A percentile compares a stretch with the other conserved stretches of the same genome.
Conservation (phyloP, 2,113 vertebrate species). For the Irena cyanogastra region DNA sequence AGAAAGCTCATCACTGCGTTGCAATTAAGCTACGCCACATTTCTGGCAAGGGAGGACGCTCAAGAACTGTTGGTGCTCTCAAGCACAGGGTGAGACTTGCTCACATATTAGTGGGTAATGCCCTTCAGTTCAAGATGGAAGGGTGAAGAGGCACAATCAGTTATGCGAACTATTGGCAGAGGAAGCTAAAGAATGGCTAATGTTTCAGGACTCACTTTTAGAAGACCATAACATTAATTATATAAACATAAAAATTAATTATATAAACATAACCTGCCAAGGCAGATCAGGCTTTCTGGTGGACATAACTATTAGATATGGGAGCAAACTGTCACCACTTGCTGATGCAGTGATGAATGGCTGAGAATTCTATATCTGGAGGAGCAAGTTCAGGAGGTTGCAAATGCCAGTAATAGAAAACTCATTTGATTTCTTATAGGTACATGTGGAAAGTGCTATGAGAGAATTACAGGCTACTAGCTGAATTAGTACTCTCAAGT, state of each 20-base stretch:
- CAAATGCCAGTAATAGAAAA: neutral
- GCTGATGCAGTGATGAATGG: neutral
- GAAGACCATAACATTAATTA: neutral
- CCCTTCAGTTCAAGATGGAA: neutral
- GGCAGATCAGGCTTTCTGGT: neutral
- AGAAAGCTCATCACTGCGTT: neutral
- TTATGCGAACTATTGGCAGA: neutral
- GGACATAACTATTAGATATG: neutral
- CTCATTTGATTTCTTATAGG: neutral
- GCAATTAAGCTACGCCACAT: neutral
- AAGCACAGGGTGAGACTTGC: neutral
- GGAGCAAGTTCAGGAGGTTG: neutral
- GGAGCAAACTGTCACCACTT: neutral
- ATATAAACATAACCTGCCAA: neutral
- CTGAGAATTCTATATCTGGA: neutral
- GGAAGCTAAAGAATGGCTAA: neutral
- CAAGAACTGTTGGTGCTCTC: neutral
- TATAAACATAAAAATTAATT: neutral
- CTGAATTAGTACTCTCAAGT: neutral
- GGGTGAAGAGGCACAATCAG: neutral
- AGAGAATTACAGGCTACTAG: neutral
- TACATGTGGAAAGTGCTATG: neutral
- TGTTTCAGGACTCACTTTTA: neutral
- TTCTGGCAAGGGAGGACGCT: neutral
- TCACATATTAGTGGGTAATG: neutral